A percentile compares a stretch with the other conserved stretches of the same genome.
Conservation (phyloP, 2,113 vertebrate species). For the Diphyllodes magnificus region DNA sequence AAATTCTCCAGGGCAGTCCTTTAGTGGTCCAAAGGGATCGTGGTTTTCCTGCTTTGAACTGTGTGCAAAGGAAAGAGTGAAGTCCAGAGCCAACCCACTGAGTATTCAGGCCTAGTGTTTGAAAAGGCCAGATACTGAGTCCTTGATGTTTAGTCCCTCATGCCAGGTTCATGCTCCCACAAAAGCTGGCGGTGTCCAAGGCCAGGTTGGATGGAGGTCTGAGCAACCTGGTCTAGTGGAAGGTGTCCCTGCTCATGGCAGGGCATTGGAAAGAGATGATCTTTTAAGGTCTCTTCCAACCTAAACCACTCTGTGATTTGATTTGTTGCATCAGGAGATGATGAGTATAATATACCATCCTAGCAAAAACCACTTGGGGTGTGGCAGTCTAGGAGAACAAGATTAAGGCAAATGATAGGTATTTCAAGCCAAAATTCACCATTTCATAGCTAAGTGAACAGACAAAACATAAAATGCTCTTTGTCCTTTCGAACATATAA, state of each 20-base stretch:
- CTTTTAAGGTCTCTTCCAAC: background rate
- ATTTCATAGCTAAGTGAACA: background rate
- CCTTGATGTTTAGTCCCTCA: background rate
- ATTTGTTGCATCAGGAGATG: background rate
- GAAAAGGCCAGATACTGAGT: background rate
- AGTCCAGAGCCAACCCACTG: background rate
- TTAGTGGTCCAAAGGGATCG: background rate
- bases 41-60: conserved; percentile 26
- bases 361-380: background rate
- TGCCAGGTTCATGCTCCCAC: background rate
- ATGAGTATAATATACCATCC: background rate
- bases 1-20: background rate
- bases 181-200: background rate
- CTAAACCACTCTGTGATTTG: background rate
- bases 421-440: background rate
- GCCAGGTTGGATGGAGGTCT: background rate
- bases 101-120: background rate
- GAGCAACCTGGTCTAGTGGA: background rate
- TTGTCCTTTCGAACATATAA: background rate
- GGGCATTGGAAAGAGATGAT: background rate
- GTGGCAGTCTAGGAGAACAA: background rate
- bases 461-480: background rate
- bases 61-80: background rate
- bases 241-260: background rate
- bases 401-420: background rate